These are phyloP conservation scores for Drosophila obscura DNA, from an alignment of 1,140 invertebrate species.

Conservation along the genomic window DNA sequence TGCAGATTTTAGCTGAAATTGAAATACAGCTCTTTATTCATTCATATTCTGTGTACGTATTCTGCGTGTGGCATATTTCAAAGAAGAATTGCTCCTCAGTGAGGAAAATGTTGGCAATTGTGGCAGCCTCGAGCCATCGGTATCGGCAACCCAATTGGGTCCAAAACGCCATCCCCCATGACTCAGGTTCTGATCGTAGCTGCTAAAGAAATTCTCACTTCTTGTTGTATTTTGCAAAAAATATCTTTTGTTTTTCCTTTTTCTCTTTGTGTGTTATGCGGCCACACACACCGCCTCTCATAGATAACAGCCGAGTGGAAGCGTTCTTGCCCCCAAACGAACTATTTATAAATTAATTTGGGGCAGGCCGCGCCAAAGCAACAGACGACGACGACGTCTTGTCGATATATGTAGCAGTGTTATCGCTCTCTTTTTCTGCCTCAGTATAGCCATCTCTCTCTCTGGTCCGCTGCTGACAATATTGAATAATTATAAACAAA, in stretches of 20 bases:
- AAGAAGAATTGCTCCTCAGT: slow-evolving; percentile 62
- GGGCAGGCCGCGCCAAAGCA: slow-evolving; percentile 60
- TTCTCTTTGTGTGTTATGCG: slow-evolving; percentile 48
- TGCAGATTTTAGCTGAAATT: slow-evolving; percentile 28
- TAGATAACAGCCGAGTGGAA: slow-evolving; percentile 68
- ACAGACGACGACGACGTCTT: slow-evolving; percentile 59
- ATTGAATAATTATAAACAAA: slow-evolving; percentile 77
- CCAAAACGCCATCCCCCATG: slow-evolving; percentile 57
- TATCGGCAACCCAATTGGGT: slow-evolving; percentile 26
- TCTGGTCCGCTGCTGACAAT: slow-evolving; percentile 54
- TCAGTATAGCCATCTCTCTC: not conserved
- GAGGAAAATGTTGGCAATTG: slow-evolving; percentile 52
- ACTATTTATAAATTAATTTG: slow-evolving; percentile 79
- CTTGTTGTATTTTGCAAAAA: slow-evolving; percentile 27
- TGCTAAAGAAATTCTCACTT: slow-evolving; percentile 11
- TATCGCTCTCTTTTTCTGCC: slow-evolving; percentile 16
- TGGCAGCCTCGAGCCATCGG: slow-evolving; percentile 29
- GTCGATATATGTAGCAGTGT: slow-evolving; percentile 56
- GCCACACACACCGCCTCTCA: slow-evolving; percentile 35
- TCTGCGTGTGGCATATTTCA: slow-evolving; percentile 58
- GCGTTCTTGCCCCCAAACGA: slow-evolving; percentile 47
- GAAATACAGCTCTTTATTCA: slow-evolving; percentile 1
- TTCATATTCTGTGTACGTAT: slow-evolving; percentile 20
- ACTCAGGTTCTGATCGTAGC: slow-evolving; percentile 47
- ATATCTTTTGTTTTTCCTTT: slow-evolving; percentile 22